A percentile compares a stretch with the other conserved stretches of the same genome.
phyloP scores from a whole-genome alignment of 2,113 vertebrate species.

The Helogale parvula region DNA sequence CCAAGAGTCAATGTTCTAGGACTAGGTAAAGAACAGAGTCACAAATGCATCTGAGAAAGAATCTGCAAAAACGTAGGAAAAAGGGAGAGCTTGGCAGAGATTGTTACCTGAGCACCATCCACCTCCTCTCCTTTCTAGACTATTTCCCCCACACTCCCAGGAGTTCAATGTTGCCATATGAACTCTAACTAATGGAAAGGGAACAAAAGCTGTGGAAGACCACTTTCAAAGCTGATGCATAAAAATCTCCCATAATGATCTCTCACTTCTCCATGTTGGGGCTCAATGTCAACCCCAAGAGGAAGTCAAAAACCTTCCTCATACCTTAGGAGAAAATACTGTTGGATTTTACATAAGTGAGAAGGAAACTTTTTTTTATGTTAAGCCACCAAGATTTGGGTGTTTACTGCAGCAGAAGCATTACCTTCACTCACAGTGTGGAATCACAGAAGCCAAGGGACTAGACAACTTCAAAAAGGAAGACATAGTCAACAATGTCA shows the following conservation, averaged over 20 bases:
- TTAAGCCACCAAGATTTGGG: neutral
- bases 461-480: neutral
- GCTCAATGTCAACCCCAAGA: neutral
- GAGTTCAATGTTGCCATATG: neutral
- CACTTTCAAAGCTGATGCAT: neutral
- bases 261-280: neutral
- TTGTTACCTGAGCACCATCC: neutral
- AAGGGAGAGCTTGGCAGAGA: neutral
- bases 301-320: neutral
- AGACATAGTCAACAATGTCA: neutral
- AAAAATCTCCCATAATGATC: neutral
- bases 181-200: neutral
- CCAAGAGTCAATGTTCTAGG: neutral
- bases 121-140: neutral
- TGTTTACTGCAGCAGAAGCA: neutral
- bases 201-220: neutral
- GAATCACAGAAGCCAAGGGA: neutral
- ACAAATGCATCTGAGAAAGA: neutral
- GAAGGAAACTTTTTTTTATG: neutral
- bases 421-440: neutral
- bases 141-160: neutral
- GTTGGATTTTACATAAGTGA: neutral
- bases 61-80: neutral
- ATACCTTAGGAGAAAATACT: neutral
- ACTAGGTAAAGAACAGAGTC: neutral